Conservation (phyloP, 2,113 vertebrate genomes). For the Sinocyclocheilus rhinocerous region DNA sequence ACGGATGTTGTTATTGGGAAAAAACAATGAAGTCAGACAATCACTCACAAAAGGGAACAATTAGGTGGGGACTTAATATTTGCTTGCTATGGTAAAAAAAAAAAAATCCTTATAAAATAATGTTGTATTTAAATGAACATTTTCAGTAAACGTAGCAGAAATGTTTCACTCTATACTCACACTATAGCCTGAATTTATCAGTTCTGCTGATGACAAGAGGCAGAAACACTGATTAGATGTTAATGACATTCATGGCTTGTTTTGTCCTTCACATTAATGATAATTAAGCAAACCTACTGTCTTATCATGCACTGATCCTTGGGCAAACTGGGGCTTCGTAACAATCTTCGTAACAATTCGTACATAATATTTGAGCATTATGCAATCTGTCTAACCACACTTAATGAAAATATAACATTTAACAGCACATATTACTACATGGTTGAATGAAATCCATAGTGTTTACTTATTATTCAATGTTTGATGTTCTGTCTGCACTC, state of each 20-base stretch:
- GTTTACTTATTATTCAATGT: no score
- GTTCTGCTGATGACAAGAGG: conserved; percentile 28
- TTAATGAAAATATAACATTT: background rate
- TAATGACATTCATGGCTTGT: conserved; percentile 42
- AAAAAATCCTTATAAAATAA: no score
- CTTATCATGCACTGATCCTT: conserved; percentile 1
- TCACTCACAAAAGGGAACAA: no score
- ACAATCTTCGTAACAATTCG: background rate
- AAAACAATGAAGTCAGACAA: background rate
- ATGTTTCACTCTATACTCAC: background rate
- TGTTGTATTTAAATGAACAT: no score
- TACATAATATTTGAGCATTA: background rate
- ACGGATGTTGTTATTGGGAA: background rate
- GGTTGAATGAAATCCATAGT: background rate
- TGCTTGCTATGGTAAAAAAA: background rate
- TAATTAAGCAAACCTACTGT: conserved; percentile 39
- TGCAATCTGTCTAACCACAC: background rate
- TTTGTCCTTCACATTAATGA: conserved; percentile 39
- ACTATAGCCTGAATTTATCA: conserved; percentile 39
- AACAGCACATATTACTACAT: background rate
- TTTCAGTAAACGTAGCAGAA: no score
- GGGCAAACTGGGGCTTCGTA: background rate
- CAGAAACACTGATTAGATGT: conserved; percentile 43
- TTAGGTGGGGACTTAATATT: background rate
- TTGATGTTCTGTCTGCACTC: background rate